Base-by-base conservation (phyloP, 2,113 vertebrate genomes). In the Dermatemys mawii region DNA sequence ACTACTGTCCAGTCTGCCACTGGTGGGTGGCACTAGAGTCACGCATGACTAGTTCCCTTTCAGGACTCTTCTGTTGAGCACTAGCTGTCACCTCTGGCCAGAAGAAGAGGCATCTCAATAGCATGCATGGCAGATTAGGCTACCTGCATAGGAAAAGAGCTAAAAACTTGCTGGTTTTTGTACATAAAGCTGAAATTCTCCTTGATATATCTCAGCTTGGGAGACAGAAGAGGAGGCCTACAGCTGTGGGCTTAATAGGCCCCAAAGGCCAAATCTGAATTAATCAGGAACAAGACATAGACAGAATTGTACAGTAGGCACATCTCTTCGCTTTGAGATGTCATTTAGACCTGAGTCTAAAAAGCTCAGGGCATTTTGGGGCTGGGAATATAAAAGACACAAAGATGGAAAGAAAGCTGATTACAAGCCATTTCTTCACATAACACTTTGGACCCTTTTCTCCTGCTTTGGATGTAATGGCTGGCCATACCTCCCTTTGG, bases 21-120 rank as follows among this genome's bases (percentile, higher is more conserved):
- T 50, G 26, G 46, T 32, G 49, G 32, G 41, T 13, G 5, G 87
- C 8, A 60, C n/a, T 81, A 87, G 89, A 82, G 46, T 24, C 87
- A 8, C 46, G n/a, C n/a, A n/a, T n/a, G 10, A 10, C 19, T 86
- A 26, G 4, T 75, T 84, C 38, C 11, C 86, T 86, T 26, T 26
- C 19, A 55, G 38, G 2, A 8, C 6, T 3, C 81, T 17, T 89
- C 48, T 84, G 38, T 41, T n/a, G 8, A 79, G 19, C 32, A 0
- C 0, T 79, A 5, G 1, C 11, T 35, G 35, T 51, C 2, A 46
- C 44, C 78, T 51, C 5, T 86, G 38, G 3, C 3, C 16, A 17
- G 38, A 60, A 2, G 83, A 38, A 63, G 79, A 84, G 35, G 2
- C 8, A 32, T 2, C 14, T 81, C 2, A 1, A 1, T 83, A 54